Evolutionary conservation across 2,113 vertebrate species (phyloP), one percentile per base, ranked within the genome.

Genomic region (Actinemys pallida): DNA sequence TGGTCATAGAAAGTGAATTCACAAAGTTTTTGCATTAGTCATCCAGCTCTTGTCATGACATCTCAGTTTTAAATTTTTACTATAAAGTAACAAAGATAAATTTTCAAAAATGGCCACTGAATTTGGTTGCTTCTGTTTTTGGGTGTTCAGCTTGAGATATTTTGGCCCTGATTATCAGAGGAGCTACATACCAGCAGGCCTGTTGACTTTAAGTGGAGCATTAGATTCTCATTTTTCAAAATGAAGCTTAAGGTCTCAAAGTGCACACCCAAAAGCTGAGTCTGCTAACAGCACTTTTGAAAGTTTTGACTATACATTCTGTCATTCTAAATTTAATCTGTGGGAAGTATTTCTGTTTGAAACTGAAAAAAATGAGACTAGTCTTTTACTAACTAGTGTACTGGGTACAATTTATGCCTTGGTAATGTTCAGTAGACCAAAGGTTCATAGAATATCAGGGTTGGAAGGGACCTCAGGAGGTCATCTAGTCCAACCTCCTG

Each of bases 341-440:
- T 25, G 75, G 42, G 11, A 47, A 78, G 39, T 78, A 78, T 29
- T 47, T 45, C 4, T 47, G 12, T 78, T 29, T 78, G 24, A 45
- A 27, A n/a, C 50, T 56, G 22, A 25, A 14, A 13, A 16, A 62
- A 19, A n/a, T 10, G 57, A 29, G 6, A 0, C 1, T 1, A 69
- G 84, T 81, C 5, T 12, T 86, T 95, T 95, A 42, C 4, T 83
- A 92, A 56, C 81, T 54, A 86, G n/a, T 1, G 0, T 17, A 76
- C 52, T 87, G 75, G 24, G 52, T 65, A 47, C 11, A 72, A 56
- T 87, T 93, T 69, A 84, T 84, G 17, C 87, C 31, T 87, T 89
- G 94, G 56, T 84, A 94, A 45, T 84, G 42, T 39, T 88, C 11
- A 96, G 54, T 12, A 90, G 56, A 81, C 49, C 59, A 89, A 84